These are phyloP conservation scores for Drosophila cognata DNA, from an alignment of 2,888 invertebrate species.

Conservation along the genomic window DNA sequence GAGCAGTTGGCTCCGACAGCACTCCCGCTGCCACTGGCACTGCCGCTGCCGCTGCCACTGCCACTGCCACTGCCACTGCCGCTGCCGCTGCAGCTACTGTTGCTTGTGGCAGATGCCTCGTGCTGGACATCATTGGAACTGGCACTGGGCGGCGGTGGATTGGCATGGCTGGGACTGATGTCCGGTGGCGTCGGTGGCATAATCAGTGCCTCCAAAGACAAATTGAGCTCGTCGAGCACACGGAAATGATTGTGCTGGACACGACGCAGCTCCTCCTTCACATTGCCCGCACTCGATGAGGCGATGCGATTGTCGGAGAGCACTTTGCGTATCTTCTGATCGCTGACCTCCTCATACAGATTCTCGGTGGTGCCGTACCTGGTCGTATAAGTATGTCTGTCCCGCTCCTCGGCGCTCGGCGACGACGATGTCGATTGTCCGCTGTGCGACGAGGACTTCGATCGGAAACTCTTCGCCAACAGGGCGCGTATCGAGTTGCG, in stretches of 20 bases:
- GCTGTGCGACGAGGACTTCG: constrained; percentile 78
- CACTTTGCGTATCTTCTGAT: constrained; percentile 84
- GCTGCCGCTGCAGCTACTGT: constrained; percentile 43
- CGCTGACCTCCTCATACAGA: constrained; percentile 85
- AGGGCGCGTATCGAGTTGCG: constrained; percentile 84
- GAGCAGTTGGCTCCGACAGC: constrained; percentile 25
- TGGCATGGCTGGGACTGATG: constrained; percentile 85
- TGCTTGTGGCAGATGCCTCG: constrained; percentile 82
- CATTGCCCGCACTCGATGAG: constrained; percentile 88
- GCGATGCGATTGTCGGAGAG: constrained; percentile 87
- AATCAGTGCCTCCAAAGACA: constrained; percentile 94
- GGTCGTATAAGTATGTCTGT: constrained; percentile 89
- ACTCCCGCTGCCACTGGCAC: constrained; percentile 10
- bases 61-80: constrained; percentile 17
- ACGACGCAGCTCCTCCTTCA: constrained; percentile 93
- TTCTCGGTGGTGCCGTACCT: constrained; percentile 92
- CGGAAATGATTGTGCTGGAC: constrained; percentile 93
- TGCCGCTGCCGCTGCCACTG: constrained; percentile 16
- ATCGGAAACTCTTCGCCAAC: constrained; percentile 84
- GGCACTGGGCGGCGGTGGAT: constrained; percentile 18
- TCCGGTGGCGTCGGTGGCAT: constrained; percentile 90
- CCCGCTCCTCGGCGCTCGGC: constrained; percentile 81
- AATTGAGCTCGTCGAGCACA: constrained; percentile 93
- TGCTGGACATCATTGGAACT: constrained; percentile 85
- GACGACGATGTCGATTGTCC: constrained; percentile 81